phyloP scores from a whole-genome alignment of 2,888 invertebrate species.

The Lampropteryx suffumata region DNA sequence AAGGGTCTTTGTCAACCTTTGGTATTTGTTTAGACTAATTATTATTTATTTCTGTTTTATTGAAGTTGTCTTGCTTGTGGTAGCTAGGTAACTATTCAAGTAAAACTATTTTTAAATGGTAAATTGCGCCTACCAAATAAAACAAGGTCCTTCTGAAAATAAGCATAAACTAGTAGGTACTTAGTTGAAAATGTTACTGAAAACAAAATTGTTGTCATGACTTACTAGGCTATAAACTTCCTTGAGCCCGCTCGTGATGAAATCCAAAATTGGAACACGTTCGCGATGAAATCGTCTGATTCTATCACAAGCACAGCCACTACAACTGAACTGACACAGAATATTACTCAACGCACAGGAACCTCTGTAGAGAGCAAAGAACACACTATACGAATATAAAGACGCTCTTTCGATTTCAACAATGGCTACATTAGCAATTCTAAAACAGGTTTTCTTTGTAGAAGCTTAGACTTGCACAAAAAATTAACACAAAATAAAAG shows the following conservation, averaged over 20 bases:
- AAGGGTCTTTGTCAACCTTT: no score
- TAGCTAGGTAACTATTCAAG: no score
- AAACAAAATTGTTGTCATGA: conserved; percentile 36
- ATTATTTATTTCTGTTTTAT: no score
- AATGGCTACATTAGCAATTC: conserved; percentile 52
- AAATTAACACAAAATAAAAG: conserved; percentile 71
- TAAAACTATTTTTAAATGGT: no score
- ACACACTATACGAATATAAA: conserved; percentile 52
- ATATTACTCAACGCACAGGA: conserved; percentile 78
- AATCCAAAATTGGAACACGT: conserved; percentile 79
- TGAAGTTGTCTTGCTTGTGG: no score
- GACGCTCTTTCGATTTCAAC: conserved; percentile 48
- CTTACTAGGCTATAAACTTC: conserved; percentile 80
- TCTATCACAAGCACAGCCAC: conserved; percentile 79
- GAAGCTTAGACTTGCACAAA: conserved; percentile 55
- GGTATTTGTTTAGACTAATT: no score
- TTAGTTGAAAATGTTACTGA: conserved; percentile 8
- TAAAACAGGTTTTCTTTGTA: conserved; percentile 66
- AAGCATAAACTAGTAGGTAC: no score
- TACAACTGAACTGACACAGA: conserved; percentile 78
- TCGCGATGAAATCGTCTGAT: conserved; percentile 75
- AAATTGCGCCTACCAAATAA: no score
- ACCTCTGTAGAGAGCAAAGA: conserved; percentile 62
- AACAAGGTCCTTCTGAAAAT: no score
- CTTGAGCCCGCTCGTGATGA: conserved; percentile 82